Percentiles rank a stretch among this genome's conserved stretches.
phyloP scores from a whole-genome alignment of 2,888 invertebrate species.

The Tenthredo amoena region DNA sequence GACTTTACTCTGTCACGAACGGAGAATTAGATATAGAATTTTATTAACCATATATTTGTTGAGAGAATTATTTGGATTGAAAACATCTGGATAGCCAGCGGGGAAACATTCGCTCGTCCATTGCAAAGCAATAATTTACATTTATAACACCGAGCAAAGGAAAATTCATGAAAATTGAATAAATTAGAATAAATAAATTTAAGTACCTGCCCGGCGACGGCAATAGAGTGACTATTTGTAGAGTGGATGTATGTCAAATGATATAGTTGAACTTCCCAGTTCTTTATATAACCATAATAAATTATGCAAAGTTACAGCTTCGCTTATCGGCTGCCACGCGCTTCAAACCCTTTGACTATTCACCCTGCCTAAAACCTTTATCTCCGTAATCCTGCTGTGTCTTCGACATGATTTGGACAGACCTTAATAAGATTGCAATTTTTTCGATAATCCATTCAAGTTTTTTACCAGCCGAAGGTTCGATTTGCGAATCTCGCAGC shows the following conservation, averaged over 20 bases:
- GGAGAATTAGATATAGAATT: neutral
- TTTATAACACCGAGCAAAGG: constrained; percentile 5
- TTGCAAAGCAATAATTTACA: constrained; percentile 27
- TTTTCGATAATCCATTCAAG: neutral
- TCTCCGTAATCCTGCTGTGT: constrained; percentile 5
- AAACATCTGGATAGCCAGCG: neutral
- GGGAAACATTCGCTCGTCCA: neutral
- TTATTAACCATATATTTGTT: neutral
- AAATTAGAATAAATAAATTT: constrained; percentile 27
- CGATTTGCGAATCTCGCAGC: neutral
- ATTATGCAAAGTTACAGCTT: constrained; percentile 23
- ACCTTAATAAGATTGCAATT: neutral
- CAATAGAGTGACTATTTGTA: constrained; percentile 14
- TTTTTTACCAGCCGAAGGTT: neutral
- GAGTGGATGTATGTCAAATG: constrained; percentile 1
- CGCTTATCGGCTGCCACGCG: constrained; percentile 18
- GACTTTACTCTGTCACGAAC: neutral
- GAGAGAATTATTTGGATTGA: neutral
- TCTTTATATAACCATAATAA: constrained; percentile 35
- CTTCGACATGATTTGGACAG: neutral
- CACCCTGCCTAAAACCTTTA: constrained; percentile 8
- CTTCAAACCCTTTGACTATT: constrained; percentile 17
- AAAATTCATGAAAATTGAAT: constrained; percentile 4
- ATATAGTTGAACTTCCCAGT: constrained; percentile 1
- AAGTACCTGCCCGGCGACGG: neutral